Evolutionary conservation across 2,797 vertebrate genomes (phyloP).

Genomic region (Myripristis murdjan): DNA sequence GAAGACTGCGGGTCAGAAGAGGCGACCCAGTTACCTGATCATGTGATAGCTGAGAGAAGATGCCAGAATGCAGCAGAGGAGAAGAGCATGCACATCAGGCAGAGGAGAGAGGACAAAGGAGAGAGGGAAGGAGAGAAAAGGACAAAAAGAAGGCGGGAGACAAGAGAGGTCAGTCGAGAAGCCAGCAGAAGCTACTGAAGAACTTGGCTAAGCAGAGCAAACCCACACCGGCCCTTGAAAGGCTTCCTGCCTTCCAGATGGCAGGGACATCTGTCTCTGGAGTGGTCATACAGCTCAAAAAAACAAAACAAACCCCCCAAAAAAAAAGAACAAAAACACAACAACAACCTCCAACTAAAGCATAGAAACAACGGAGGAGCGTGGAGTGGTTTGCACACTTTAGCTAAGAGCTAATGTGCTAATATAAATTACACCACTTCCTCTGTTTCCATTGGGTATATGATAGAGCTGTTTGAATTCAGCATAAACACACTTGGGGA

Average conservation of each 20-base stretch:
- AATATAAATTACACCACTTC: not conserved
- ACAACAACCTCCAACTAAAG: constrained; percentile 4
- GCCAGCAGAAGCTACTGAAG: constrained; percentile 66
- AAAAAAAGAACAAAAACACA: constrained; percentile 35
- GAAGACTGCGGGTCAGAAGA: constrained; percentile 73
- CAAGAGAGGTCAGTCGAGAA: constrained; percentile 85
- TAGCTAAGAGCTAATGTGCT: constrained; percentile 10
- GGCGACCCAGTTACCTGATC: constrained; percentile 97
- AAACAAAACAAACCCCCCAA: no score
- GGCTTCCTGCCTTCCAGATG: constrained; percentile 3
- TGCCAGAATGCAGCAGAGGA: constrained; percentile 98
- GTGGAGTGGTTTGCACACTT: constrained; percentile 1
- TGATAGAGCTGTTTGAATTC: not conserved
- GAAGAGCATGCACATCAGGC: constrained; percentile 94
- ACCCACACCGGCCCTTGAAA: constrained; percentile 17
- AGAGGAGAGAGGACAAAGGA: constrained; percentile 85
- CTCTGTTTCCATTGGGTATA: constrained; percentile 5
- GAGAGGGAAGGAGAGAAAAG: constrained; percentile 76
- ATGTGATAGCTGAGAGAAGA: constrained; percentile 99
- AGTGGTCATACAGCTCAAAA: no score
- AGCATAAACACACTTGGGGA: not conserved
- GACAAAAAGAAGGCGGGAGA: constrained; percentile 76
- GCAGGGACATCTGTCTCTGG: constrained; percentile 42
- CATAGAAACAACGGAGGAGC: constrained; percentile 2
- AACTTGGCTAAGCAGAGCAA: constrained; percentile 63